phyloP scores from a whole-genome alignment of 1,140 invertebrate species.

The Saccostrea glomerata region DNA sequence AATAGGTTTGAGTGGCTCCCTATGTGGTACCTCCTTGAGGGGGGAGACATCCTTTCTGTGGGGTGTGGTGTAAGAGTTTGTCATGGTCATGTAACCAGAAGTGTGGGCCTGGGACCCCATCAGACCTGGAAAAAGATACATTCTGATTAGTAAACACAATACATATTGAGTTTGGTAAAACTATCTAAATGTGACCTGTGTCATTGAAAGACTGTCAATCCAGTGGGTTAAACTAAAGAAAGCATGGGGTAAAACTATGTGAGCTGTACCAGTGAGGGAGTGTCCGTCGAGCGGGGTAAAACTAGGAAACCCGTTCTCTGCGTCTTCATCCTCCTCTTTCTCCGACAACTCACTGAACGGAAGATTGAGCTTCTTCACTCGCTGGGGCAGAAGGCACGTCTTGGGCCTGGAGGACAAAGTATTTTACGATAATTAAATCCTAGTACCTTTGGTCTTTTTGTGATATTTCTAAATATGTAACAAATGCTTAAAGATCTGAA shows the following conservation, averaged over 20 bases:
- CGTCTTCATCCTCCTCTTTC: slow-evolving; percentile 48
- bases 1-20: neutral
- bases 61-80: slow-evolving; percentile 56
- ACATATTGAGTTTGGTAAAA: too few relatives aligned
- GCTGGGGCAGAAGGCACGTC: slow-evolving; percentile 41
- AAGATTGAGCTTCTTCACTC: slow-evolving; percentile 59
- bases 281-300: slow-evolving; percentile 5
- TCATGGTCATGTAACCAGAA: slow-evolving; percentile 62
- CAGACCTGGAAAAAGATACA: neutral
- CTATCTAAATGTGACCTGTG: too few relatives aligned
- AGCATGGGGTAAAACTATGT: too few relatives aligned
- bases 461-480: too few relatives aligned
- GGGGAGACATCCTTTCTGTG: slow-evolving; percentile 46
- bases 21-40: slow-evolving; percentile 29
- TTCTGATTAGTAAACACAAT: too few relatives aligned
- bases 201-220: too few relatives aligned
- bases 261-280: neutral
- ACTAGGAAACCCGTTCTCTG: slow-evolving; percentile 24
- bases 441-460: too few relatives aligned
- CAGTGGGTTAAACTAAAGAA: too few relatives aligned
- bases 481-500: too few relatives aligned
- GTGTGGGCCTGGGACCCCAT: slow-evolving; percentile 50
- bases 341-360: slow-evolving; percentile 48
- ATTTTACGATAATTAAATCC: too few relatives aligned
- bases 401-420: slow-evolving; percentile 18